Base-by-base conservation (phyloP, 2,113 vertebrate species). In the Chrysemys picta region DNA sequence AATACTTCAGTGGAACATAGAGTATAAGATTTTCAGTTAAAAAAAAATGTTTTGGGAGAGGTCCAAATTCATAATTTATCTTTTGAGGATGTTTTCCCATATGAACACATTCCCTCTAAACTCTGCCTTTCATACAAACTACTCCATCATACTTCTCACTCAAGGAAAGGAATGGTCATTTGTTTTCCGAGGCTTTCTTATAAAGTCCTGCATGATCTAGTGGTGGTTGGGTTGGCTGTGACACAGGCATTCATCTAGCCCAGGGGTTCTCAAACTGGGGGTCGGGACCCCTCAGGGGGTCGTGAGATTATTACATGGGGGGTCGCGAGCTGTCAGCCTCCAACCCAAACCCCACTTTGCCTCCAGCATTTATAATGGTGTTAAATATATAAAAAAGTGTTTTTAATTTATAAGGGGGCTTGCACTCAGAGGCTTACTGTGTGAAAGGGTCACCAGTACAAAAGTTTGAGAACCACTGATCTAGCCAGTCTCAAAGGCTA, bases 21-120 rank as follows among this genome's bases (percentile, higher is more conserved):
- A 83, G 6, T 38, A 45, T 47, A 52, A 72, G n/a, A 38, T 72
- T 38, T 72, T 72, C 65, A 38, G 65, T 38, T 29, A 2, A 62
- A 11, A 29, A 27, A 35, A 69, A 38, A 16, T 62, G 10, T 93
- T 96, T 85, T 3, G 17, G 87, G 75, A 93, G 89, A 93, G 82
- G 12, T 3, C 27, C 4, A 82, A 2, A 1, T 93, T n/a, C 88
- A 72, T 92, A 96, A 85, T 93, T 97, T 92, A 87, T 87, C 45
- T 59, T 95, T 93, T 17, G 54, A 80, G n/a, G 22, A 72, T 82
- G 89, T 96, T 95, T 97, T 95, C 56, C 91, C 88, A 93, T 80
- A 50, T n/a, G 47, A 89, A 88, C 78, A 45, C 31, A 35, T 90
- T 93, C 82, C 78, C 69, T 69, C 69, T 69, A 93, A 76, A 59